Base-by-base conservation (phyloP, 2,888 invertebrate species). In the Drosophila buzzatii region DNA sequence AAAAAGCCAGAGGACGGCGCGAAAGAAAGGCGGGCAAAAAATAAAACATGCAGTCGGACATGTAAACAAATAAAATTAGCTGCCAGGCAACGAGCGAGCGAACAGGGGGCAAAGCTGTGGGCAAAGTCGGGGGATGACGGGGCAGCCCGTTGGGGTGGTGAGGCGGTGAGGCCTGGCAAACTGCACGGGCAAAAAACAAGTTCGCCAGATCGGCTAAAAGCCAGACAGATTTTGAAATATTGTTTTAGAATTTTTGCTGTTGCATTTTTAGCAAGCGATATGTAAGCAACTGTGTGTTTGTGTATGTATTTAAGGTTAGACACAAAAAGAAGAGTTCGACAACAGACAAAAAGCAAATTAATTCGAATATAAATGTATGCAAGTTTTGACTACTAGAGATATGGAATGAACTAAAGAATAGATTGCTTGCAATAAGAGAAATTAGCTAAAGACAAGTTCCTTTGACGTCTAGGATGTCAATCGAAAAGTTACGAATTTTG, bases 171-270 rank as follows among this genome's bases (percentile, higher is more conserved):
- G 56, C 67, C 67, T 76, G 70, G 69, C 77, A 70, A 80, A 64
- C 60, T 51, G 80, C 56, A 76, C 71, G 70, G 71, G 81, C 78
- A 78, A 84, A 84, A 89, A 83, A 83, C 84, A 90, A 90, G 89
- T 89, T 90, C 89, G 85, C 81, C 70, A 90, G 86, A 86, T 86
- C 90, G 86, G 83, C 90, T 79, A 82, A 88, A 86, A 90, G 86
- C 90, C 90, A 86, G 86, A 90, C 89, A 90, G 86, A 90, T 90
- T 85, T 86, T 86, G 89, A 86, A 90, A 86, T 86, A 86, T 86
- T 86, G 86, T 90, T 85, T 89, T 84, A 85, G 90, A 85, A 85
- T 88, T 90, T 90, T 85, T 73, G 70, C 79, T 62, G 52, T 82
- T 88, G 83, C 83, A 90, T 83, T 88, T 88, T 88, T 74, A 85